phyloP scores from a whole-genome alignment of 2,797 vertebrate species.

The Perodicticus potto region DNA sequence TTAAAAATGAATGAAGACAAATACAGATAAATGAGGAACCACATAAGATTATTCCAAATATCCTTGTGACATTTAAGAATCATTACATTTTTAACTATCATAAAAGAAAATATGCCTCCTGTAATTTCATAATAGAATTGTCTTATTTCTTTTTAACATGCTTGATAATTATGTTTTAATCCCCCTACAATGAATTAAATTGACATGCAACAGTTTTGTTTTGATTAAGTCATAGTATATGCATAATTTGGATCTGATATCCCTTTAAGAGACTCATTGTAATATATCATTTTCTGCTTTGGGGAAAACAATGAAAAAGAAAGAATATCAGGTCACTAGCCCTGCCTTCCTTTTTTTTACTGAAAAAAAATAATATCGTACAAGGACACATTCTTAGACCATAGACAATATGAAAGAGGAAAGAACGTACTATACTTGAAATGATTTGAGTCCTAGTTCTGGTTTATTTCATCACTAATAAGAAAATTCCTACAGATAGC shows the following conservation, averaged over 20 bases:
- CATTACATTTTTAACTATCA: background rate
- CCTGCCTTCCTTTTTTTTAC: background rate
- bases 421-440: background rate
- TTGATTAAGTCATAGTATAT: background rate
- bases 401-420: conserved; percentile 23
- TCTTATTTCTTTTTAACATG: background rate
- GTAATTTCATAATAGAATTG: background rate
- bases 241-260: background rate
- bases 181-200: background rate
- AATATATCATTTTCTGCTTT: conserved; percentile 21
- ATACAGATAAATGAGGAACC: background rate
- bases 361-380: background rate
- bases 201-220: background rate
- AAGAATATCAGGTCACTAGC: background rate
- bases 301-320: conserved; percentile 3
- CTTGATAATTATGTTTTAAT: background rate
- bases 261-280: background rate
- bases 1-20: background rate
- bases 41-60: background rate
- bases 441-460: conserved; percentile 61
- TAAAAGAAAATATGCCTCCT: background rate
- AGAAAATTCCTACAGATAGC: conserved; percentile 59
- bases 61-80: background rate
- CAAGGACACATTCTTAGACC: background rate
- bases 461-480: conserved; percentile 70